Conservation (phyloP, 2,113 vertebrate species). For the Charadrius vociferus region DNA sequence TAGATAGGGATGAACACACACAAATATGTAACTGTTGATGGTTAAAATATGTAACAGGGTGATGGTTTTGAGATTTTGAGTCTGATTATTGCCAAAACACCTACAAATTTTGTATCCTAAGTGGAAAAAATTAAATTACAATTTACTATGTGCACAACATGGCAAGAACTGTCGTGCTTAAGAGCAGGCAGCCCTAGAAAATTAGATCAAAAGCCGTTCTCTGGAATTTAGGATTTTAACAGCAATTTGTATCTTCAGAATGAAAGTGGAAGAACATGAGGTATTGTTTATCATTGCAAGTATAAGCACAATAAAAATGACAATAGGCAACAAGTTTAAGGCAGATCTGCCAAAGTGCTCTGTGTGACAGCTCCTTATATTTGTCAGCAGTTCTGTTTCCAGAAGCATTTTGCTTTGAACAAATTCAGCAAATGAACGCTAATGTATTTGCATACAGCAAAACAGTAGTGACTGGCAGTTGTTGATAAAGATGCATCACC, state of each 20-base stretch:
- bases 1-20: neutral
- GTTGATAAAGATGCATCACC: slow-evolving; percentile 58
- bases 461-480: slow-evolving; percentile 20
- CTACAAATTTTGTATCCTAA: neutral
- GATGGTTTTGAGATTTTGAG: neutral
- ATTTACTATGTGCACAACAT: fast-evolving
- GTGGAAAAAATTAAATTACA: neutral
- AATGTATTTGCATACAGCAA: slow-evolving; percentile 20
- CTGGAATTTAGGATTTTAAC: neutral
- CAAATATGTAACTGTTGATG: fast-evolving
- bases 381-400: slow-evolving; percentile 53
- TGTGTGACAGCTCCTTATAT: neutral
- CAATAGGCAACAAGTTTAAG: neutral
- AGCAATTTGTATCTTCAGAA: neutral
- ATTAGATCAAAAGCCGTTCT: neutral
- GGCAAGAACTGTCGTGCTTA: neutral
- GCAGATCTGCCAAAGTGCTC: neutral
- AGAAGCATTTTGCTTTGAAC: slow-evolving; percentile 2
- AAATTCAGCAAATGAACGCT: neutral
- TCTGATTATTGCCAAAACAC: neutral
- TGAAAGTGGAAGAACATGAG: neutral
- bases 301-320: slow-evolving; percentile 14
- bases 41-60: no score
- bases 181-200: neutral
- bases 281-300: slow-evolving; percentile 43